These are phyloP conservation scores for Byasa hedistus DNA, from an alignment of 2,888 invertebrate species.

Conservation along the genomic window DNA sequence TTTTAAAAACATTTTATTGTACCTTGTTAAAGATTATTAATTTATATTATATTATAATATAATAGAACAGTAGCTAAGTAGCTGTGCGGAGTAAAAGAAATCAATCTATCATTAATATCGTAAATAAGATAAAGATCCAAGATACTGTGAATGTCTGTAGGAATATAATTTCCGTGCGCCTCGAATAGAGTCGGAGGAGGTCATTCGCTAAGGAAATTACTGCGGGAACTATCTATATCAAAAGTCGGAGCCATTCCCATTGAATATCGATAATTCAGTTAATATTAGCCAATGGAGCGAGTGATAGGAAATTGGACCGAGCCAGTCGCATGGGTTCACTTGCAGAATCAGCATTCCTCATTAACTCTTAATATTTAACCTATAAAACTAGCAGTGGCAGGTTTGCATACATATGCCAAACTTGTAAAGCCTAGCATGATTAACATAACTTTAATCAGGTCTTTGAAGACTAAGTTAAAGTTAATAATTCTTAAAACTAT, in stretches of 20 bases:
- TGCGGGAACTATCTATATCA: slow-evolving; percentile 21
- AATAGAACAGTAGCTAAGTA: no score
- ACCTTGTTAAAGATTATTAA: no score
- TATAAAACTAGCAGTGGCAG: no score
- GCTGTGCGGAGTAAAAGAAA: not conserved
- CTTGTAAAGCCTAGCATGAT: no score
- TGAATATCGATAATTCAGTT: slow-evolving; percentile 29
- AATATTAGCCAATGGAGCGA: slow-evolving; percentile 27
- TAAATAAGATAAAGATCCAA: not conserved
- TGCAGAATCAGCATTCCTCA: not conserved
- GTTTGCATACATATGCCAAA: no score
- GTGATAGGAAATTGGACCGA: slow-evolving; percentile 26
- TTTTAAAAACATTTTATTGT: no score
- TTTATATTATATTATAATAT: no score
- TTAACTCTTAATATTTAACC: no score
- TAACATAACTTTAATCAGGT: no score
- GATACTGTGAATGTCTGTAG: not conserved
- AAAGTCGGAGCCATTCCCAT: slow-evolving; percentile 23
- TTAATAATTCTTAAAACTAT: no score
- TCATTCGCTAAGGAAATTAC: slow-evolving; percentile 28
- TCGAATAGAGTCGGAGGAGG: slow-evolving; percentile 2
- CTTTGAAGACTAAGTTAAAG: no score
- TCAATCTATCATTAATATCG: not conserved
- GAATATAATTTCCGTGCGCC: slow-evolving; percentile 19
- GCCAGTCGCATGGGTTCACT: slow-evolving; percentile 12